phyloP scores from a whole-genome alignment of 2,888 invertebrate genomes.

The Eupeodes latifasciatus region DNA sequence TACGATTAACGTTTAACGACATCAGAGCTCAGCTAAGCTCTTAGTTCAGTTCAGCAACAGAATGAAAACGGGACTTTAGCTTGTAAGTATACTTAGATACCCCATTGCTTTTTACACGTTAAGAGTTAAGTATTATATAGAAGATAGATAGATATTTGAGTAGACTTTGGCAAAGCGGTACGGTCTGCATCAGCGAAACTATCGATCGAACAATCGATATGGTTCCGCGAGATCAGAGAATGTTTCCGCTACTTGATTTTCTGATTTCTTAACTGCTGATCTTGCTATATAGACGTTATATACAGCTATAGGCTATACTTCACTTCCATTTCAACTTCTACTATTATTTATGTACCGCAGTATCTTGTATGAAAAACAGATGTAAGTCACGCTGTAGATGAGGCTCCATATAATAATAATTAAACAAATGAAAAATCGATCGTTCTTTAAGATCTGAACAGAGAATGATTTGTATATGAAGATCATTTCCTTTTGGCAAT shows the following conservation, averaged over 20 bases:
- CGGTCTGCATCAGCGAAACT: constrained; percentile 12
- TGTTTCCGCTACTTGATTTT: constrained; percentile 68
- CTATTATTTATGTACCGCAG: neutral
- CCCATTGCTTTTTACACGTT: neutral
- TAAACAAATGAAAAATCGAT: constrained; percentile 60
- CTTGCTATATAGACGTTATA: constrained; percentile 31
- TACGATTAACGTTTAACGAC: constrained; percentile 66
- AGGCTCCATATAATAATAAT: constrained; percentile 1
- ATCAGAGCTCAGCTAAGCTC: neutral
- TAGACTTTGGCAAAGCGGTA: neutral
- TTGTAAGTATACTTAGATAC: constrained; percentile 18
- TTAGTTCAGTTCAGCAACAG: neutral
- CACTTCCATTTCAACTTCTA: constrained; percentile 26
- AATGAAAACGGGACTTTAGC: constrained; percentile 29
- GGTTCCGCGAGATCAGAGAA: constrained; percentile 59
- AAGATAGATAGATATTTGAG: constrained; percentile 4
- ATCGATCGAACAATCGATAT: constrained; percentile 35
- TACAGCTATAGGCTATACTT: constrained; percentile 21
- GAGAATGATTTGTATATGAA: constrained; percentile 45
- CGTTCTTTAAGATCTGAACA: constrained; percentile 35
- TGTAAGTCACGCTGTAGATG: constrained; percentile 72
- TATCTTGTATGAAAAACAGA: constrained; percentile 40
- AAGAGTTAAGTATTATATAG: no score
- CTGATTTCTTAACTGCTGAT: constrained; percentile 42
- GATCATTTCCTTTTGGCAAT: constrained; percentile 55